Base-by-base conservation (phyloP, 2,888 invertebrate species). In the Drosophila kanekoi region DNA sequence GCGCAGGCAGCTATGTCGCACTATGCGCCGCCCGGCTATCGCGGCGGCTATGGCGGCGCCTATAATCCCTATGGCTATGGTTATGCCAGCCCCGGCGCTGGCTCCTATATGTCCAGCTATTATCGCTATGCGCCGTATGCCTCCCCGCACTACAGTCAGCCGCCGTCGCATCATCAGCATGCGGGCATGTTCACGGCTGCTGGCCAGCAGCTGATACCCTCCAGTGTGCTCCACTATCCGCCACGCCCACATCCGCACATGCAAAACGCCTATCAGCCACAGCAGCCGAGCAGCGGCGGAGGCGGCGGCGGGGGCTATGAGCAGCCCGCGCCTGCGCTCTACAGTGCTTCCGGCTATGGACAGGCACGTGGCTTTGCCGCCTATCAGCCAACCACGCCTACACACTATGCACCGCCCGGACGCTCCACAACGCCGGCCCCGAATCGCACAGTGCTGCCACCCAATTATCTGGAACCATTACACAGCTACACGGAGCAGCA, bases 181-280 rank as follows among this genome's bases (percentile, higher is more conserved):
- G 75, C 76, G 45, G 80, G 84, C 57, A 80, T 89, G 79, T 90
- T 82, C 6, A 90, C 90, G 40, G 70, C 89, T 3, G 90, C 90
- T 5, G 90, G 89, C 3, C 90, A 89, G 49, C 91, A 89, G 65
- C 74, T 89, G 53, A 74, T 89, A 52, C 90, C 91, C 45, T 88
- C 91, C 41, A 90, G 90, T 54, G 89, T 91, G 44, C 72, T 91
- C 20, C 91, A 91, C 60, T 91, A 91, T 69, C 90, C 91, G 28
- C 85, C 90, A 47, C 79, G 87, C 14, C 35, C 72, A 20, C 69
- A 67, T 6, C 32, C 60, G 4, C 76, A 28, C 8, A 28, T 28
- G 28, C 28, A 76, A 10, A 33, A 41, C 18, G 53, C 40, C 57
- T 63, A 62, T 14, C 68, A 59, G 18, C 53, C 58, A 11, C 66